These are phyloP conservation scores for Andricus grossulariae DNA, from an alignment of 1,140 invertebrate species.

Conservation along the genomic window DNA sequence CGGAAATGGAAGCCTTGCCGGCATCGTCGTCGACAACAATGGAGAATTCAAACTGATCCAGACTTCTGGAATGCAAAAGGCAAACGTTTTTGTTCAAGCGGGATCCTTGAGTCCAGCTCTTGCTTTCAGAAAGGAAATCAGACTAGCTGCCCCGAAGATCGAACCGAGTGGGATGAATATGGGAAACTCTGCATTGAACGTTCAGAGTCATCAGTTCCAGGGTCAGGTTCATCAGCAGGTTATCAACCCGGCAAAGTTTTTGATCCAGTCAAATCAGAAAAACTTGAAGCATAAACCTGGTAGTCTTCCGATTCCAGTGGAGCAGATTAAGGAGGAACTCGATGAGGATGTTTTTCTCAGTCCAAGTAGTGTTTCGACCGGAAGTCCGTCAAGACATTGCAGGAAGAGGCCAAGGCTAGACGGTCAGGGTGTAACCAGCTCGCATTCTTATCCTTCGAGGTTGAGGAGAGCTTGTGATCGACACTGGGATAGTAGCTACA, in stretches of 20 bases:
- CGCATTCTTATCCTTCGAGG: slow-evolving; percentile 77
- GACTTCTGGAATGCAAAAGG: slow-evolving; percentile 73
- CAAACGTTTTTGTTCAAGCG: slow-evolving; percentile 75
- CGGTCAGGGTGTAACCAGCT: slow-evolving; percentile 76
- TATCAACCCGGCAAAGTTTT: slow-evolving; percentile 71
- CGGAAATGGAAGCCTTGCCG: slow-evolving; percentile 77
- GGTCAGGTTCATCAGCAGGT: slow-evolving; percentile 56
- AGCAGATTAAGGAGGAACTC: slow-evolving; percentile 78
- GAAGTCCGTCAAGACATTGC: slow-evolving; percentile 79
- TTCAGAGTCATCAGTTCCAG: slow-evolving; percentile 52
- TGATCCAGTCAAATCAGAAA: slow-evolving; percentile 66
- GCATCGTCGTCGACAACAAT: slow-evolving; percentile 80
- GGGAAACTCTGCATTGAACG: slow-evolving; percentile 53
- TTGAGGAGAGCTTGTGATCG: slow-evolving; percentile 78
- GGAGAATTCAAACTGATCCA: slow-evolving; percentile 82
- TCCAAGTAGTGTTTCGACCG: slow-evolving; percentile 81
- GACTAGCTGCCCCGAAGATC: slow-evolving; percentile 63
- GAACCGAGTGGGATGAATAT: slow-evolving; percentile 52
- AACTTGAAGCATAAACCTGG: slow-evolving; percentile 62
- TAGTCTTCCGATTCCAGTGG: slow-evolving; percentile 68
- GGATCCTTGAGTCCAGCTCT: slow-evolving; percentile 66
- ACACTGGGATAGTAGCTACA: slow-evolving; percentile 84
- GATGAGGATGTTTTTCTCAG: slow-evolving; percentile 86
- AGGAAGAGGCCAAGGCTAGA: slow-evolving; percentile 81
- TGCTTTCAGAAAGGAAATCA: slow-evolving; percentile 70